Conservation (phyloP, 2,888 invertebrate genomes). For the Eristalis pertinax region DNA sequence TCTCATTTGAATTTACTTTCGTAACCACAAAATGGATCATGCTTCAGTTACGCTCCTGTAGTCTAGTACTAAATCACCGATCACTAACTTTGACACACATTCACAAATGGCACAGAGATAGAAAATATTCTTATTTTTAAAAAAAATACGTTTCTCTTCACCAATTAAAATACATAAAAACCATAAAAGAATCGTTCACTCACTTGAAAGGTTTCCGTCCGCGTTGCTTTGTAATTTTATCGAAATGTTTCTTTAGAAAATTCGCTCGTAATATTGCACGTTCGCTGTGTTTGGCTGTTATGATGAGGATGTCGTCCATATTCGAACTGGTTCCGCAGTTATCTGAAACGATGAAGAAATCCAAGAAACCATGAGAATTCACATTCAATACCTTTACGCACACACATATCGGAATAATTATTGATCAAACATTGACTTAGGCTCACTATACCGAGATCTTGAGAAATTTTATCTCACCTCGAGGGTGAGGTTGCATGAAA, state of each 20-base stretch:
- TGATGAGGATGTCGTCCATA: slow-evolving; percentile 91
- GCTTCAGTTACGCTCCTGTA: too few relatives aligned
- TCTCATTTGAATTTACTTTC: too few relatives aligned
- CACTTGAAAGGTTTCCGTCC: slow-evolving; percentile 91
- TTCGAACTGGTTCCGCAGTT: slow-evolving; percentile 81
- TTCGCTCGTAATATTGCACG: slow-evolving; percentile 91
- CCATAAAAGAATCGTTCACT: slow-evolving; percentile 75
- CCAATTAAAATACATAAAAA: background rate
- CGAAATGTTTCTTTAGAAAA: slow-evolving; percentile 91
- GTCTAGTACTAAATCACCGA: too few relatives aligned
- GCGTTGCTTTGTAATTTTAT: slow-evolving; percentile 91
- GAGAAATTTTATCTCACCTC: slow-evolving; percentile 48
- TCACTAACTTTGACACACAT: too few relatives aligned
- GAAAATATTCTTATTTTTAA: background rate
- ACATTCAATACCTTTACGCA: background rate
- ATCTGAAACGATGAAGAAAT: slow-evolving; percentile 75
- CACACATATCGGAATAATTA: background rate
- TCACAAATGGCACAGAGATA: background rate
- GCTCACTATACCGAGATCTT: slow-evolving; percentile 21
- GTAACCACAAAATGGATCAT: too few relatives aligned
- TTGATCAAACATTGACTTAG: slow-evolving; percentile 44
- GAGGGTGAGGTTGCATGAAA: slow-evolving; percentile 17
- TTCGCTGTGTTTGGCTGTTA: slow-evolving; percentile 90
- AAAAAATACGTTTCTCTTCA: background rate
- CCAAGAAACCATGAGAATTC: background rate